Percentiles rank a stretch among this genome's conserved stretches.
phyloP scores from a whole-genome alignment of 2,888 invertebrate species.

The Acleris laterana region DNA sequence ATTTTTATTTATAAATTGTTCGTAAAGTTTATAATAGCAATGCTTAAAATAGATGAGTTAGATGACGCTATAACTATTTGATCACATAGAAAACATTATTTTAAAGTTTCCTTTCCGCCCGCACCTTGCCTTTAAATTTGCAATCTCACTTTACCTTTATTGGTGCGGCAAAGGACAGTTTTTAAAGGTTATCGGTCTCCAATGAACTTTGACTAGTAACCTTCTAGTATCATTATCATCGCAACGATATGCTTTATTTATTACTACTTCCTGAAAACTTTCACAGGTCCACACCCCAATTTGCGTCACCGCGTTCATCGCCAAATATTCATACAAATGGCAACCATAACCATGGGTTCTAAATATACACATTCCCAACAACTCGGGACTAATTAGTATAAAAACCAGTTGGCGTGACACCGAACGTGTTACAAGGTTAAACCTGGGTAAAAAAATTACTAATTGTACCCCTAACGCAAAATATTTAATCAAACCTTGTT shows the following conservation, averaged over 20 bases:
- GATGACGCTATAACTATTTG: too few species aligned
- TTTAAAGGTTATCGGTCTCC: neutral
- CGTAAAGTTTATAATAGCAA: too few species aligned
- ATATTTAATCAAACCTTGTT: neutral
- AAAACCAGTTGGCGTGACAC: too few species aligned
- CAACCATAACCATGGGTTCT: neutral
- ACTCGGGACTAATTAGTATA: too few species aligned
- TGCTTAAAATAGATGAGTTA: too few species aligned
- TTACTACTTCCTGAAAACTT: slow-evolving; percentile 8
- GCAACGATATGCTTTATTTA: slow-evolving; percentile 6
- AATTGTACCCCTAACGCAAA: neutral
- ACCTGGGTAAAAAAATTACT: too few species aligned
- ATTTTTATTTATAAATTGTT: too few species aligned
- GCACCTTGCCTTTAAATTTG: too few species aligned
- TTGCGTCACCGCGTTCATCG: neutral
- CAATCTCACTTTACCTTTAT: slow-evolving; percentile 2
- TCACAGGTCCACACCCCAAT: neutral
- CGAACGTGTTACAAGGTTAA: too few species aligned
- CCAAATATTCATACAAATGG: neutral
- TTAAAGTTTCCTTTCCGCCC: too few species aligned
- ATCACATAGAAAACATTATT: too few species aligned
- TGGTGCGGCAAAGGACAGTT: neutral
- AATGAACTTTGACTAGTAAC: slow-evolving; percentile 10
- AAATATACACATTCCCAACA: too few species aligned
- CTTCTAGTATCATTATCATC: neutral